Evolutionary conservation across 92 coral and sea anemone species (phyloP), one percentile per base, ranked within the genome.

Genomic region (Plumapathes pennacea): DNA sequence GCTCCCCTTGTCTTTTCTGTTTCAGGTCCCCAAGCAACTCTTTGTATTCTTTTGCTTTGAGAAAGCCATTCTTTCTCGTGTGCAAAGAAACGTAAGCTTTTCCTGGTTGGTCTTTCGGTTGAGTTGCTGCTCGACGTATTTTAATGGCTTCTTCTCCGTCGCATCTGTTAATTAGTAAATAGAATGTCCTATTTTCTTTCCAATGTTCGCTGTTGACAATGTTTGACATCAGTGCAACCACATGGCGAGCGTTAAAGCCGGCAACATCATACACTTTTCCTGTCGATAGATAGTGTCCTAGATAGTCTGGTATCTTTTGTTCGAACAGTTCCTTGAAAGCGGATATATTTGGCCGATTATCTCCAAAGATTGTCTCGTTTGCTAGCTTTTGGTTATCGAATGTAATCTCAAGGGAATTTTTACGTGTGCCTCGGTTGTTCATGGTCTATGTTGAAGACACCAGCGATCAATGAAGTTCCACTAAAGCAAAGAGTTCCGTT

Each of bases 61-160:
- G n/a, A n/a, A n/a, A n/a, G n/a, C n/a, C 1, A 0, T 32, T n/a
- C 17, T 47, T 12, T 34, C 28, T 46, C 0, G 46, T 45, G 14
- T 46, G 69, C 0, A 46, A 28, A 0, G 17, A 21, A 33, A 62
- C 56, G 1, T 33, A 32, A 10, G 22, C 69, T 15, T 62, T 62
- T 10, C 69, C 57, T 1, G 69, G 69, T 46, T 62, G 57, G n/a
- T 46, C 1, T 24, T 33, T 32, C 3, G 57, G 32, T 24, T 54
- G 69, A 1, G 37, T 24, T 33, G 47, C 69, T 62, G 2, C 24
- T 11, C n/a, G n/a, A n/a, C n/a, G n/a, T n/a, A 60, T 30, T 32
- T 11, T 60, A 14, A 44, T 43, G 42, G 46, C n/a, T 11, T 9
- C 32, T 14, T 3, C 12, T 9, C 20, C 32, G 0, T 0, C 10